Evolutionary conservation across 2,888 invertebrate genomes (phyloP).

Genomic region (Limnephilus auricula): DNA sequence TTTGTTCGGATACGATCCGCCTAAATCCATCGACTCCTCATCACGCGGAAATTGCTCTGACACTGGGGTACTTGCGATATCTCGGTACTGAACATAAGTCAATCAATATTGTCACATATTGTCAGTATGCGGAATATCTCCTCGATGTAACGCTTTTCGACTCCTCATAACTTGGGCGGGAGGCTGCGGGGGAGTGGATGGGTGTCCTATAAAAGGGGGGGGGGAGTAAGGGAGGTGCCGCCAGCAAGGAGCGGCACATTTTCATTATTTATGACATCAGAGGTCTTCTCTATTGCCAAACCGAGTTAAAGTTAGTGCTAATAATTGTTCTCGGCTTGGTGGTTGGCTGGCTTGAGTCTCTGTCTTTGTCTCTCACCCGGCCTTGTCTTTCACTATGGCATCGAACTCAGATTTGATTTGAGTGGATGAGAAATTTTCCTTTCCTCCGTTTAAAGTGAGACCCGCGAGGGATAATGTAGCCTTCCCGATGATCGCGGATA

Average conservation of each 20-base stretch:
- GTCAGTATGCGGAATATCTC: slow-evolving; percentile 29
- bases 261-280: slow-evolving; percentile 66
- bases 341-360: slow-evolving; percentile 61
- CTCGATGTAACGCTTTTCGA: slow-evolving; percentile 62
- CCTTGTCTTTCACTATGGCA: slow-evolving; percentile 48
- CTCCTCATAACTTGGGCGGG: slow-evolving; percentile 62
- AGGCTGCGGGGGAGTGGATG: slow-evolving; percentile 12
- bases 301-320: slow-evolving; percentile 67
- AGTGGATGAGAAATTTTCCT: slow-evolving; percentile 46
- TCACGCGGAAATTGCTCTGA: not conserved
- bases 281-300: slow-evolving; percentile 67
- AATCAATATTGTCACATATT: slow-evolving; percentile 49
- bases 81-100: slow-evolving; percentile 23
- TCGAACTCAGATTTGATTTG: slow-evolving; percentile 56
- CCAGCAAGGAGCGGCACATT: slow-evolving; percentile 65
- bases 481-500: not conserved
- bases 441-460: slow-evolving; percentile 31
- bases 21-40: not conserved
- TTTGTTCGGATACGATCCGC: not conserved
- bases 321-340: slow-evolving; percentile 66
- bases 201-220: slow-evolving; percentile 9
- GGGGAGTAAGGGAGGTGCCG: slow-evolving; percentile 47
- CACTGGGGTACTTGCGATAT: slow-evolving; percentile 15
- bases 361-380: slow-evolving; percentile 58
- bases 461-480: slow-evolving; percentile 25